Conservation (phyloP, 2,113 vertebrate genomes). For the human region DNA sequence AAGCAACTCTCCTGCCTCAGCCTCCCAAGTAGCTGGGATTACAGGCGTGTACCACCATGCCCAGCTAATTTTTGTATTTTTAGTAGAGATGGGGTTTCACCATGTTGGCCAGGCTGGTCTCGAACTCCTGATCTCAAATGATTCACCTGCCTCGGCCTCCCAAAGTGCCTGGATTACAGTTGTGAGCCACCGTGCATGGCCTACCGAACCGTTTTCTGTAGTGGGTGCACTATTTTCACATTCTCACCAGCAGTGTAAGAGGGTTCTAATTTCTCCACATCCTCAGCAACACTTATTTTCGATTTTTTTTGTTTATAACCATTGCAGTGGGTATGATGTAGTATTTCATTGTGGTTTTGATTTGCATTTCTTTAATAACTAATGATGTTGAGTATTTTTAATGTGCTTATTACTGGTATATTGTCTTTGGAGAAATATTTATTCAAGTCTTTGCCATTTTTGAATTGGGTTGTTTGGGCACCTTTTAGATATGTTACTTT, state of each 20-base stretch:
- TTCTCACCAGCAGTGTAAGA: not conserved
- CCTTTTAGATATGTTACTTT: not conserved
- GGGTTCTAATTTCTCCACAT: not conserved
- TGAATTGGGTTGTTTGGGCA: not conserved
- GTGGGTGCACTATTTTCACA: not conserved
- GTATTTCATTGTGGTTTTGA: not conserved
- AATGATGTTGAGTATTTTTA: not conserved
- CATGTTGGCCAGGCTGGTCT: no score
- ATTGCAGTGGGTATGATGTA: not conserved
- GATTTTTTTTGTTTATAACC: not conserved
- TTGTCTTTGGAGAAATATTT: not conserved
- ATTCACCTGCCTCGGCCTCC: no score
- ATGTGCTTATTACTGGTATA: not conserved
- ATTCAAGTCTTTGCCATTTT: not conserved
- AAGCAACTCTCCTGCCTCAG: no score
- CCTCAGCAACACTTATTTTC: not conserved
- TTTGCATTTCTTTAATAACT: constrained; percentile 12
- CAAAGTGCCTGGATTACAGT: no score
- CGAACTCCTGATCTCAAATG: no score
- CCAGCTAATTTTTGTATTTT: no score
- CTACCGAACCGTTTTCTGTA: not conserved
- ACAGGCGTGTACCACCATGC: no score
- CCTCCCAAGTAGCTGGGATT: no score
- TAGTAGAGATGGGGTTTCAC: no score
- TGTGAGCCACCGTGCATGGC: no score